phyloP scores from a whole-genome alignment of 2,797 vertebrate species.

The Sternotherus odoratus region DNA sequence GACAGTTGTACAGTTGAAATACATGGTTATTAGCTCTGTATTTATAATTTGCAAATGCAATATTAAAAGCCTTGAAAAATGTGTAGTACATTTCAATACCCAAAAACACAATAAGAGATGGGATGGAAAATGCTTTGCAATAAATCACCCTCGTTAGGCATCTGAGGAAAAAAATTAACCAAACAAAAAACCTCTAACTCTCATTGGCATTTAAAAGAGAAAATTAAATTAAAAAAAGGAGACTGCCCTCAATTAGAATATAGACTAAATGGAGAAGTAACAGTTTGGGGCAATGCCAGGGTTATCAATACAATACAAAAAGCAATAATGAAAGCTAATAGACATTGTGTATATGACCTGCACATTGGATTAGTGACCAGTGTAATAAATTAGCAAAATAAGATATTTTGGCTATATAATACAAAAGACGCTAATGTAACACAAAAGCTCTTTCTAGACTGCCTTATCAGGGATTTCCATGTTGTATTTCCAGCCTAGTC shows the following conservation, averaged over 20 bases:
- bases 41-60: constrained; percentile 73
- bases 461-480: constrained; percentile 75
- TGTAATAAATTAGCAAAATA: constrained; percentile 69
- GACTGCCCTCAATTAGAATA: constrained; percentile 59
- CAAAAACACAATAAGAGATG: constrained; percentile 71
- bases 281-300: constrained; percentile 74
- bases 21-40: constrained; percentile 67
- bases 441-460: constrained; percentile 64
- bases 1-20: constrained; percentile 41
- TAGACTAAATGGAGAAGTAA: constrained; percentile 68
- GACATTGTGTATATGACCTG: constrained; percentile 70
- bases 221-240: constrained; percentile 23
- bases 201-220: constrained; percentile 69
- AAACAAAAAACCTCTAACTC: not conserved
- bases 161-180: not conserved
- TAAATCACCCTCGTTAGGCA: constrained; percentile 72
- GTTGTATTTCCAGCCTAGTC: constrained; percentile 68
- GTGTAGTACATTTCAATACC: constrained; percentile 71
- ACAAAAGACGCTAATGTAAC: constrained; percentile 59
- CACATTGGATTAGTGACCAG: constrained; percentile 75
- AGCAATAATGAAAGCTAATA: constrained; percentile 76
- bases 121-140: constrained; percentile 70
- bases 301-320: constrained; percentile 81
- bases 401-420: constrained; percentile 70
- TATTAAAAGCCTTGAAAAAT: constrained; percentile 69